Evolutionary conservation across 2,888 invertebrate species (phyloP).

Genomic region (Philopedon plagiatum): DNA sequence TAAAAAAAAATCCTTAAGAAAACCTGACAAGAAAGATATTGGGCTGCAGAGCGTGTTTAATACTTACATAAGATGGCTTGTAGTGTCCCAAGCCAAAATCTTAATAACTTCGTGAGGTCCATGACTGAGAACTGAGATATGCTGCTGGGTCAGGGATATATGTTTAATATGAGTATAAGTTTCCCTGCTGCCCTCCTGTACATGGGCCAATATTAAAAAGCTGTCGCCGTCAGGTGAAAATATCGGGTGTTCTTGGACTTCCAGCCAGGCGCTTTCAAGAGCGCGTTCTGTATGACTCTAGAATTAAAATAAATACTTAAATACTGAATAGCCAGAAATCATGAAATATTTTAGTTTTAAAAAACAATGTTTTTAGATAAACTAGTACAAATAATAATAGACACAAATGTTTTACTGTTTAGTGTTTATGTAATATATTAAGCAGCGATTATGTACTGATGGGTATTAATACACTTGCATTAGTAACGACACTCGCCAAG

Average conservation of each 20-base stretch:
- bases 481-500: too few relatives aligned
- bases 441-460: too few relatives aligned
- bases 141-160: slow-evolving; percentile 84
- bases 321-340: too few relatives aligned
- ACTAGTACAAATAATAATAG: too few relatives aligned
- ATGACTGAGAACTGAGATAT: slow-evolving; percentile 88
- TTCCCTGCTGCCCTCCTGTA: slow-evolving; percentile 87
- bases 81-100: slow-evolving; percentile 89
- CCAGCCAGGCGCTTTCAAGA: slow-evolving; percentile 88
- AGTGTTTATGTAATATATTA: too few relatives aligned
- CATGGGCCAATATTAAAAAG: slow-evolving; percentile 85
- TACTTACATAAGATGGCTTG: slow-evolving; percentile 83
- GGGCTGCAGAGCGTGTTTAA: too few relatives aligned
- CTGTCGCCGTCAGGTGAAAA: slow-evolving; percentile 89
- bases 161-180: slow-evolving; percentile 92
- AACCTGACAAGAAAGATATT: too few relatives aligned
- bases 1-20: too few relatives aligned
- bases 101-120: slow-evolving; percentile 87
- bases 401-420: too few relatives aligned
- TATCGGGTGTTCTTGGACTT: slow-evolving; percentile 87
- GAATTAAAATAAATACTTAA: slow-evolving; percentile 24
- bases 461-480: too few relatives aligned
- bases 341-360: too few relatives aligned
- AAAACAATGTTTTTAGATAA: too few relatives aligned
- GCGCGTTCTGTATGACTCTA: slow-evolving; percentile 88